Evolutionary conservation across 2,797 vertebrate species (phyloP), one percentile per base, ranked within the genome.

Genomic region (Artibeus lituratus): DNA sequence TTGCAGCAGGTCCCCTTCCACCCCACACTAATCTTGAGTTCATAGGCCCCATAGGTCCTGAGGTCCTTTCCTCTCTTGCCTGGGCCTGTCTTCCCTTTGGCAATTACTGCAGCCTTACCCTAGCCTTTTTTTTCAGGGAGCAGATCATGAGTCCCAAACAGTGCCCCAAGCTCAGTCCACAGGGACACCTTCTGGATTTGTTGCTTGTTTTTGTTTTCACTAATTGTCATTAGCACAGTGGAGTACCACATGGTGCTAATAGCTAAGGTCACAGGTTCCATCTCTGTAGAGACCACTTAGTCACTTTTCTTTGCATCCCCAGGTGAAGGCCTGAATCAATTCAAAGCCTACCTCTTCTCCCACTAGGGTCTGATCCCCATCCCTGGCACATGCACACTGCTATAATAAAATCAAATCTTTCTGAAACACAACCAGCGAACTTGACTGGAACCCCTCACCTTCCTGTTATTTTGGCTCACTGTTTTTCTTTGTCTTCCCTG

Each of bases 151-250:
- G 87, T 37, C 47, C 51, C 53, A 91, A 67, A 93, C 90, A 90
- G 67, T 93, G n/a, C 8, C 32, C 72, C 26, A 44, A n/a, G 35
- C 0, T 94, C 24, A 53, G 53, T 83, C 95, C 67, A 55, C 22
- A 80, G 96, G 90, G 96, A 93, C 6, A 24, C 35, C 39, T 96
- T 69, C 76, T 90, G 53, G 83, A 53, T 97, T 91, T 87, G 74
- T 81, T 47, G 74, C 39, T 95, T 93, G 29, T 81, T 53, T 95
- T 96, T 82, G 47, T 92, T 96, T 95, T 90, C 29, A 93, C 77
- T 96, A 96, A 97, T 97, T 94, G 74, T 51, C 35, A 82, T 95
- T 85, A 96, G 39, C 39, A 89, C 39, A 44, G 72, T 77, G 80
- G 47, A 70, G 32, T 84, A 69, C 49, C 84, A 96, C 90, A 90